Conservation (phyloP, 2,797 vertebrate genomes). For the Enteromius thamalakanensis region DNA sequence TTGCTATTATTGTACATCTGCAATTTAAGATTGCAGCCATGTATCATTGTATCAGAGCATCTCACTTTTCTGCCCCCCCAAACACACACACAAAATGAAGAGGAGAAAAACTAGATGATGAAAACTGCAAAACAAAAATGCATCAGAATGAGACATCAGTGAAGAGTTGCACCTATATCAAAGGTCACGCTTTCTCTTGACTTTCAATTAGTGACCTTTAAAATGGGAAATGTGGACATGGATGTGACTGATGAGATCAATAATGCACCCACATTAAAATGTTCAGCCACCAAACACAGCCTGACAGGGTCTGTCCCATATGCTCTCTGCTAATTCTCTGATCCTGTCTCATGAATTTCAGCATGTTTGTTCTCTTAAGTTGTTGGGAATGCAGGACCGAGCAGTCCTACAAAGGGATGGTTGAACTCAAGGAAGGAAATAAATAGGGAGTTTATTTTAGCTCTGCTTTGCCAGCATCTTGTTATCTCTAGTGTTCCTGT, state of each 20-base stretch:
- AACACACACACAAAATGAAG: conserved; percentile 41
- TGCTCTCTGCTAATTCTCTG: background rate
- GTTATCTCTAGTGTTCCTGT: conserved; percentile 18
- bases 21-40: conserved; percentile 70
- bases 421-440: conserved; percentile 12
- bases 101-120: conserved; percentile 1
- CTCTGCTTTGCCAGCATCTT: conserved; percentile 47
- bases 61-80: background rate
- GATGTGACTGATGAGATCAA: conserved; percentile 35
- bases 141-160: conserved; percentile 27
- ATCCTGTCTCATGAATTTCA: background rate
- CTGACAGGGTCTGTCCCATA: background rate
- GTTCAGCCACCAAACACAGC: conserved; percentile 14
- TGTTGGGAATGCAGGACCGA: conserved; percentile 13
- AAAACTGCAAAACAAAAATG: conserved; percentile 19
- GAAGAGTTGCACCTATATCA: conserved; percentile 10
- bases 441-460: conserved; percentile 29
- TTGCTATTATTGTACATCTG: conserved; percentile 43
- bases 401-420: background rate
- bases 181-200: conserved; percentile 52
- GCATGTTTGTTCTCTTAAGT: conserved; percentile 5
- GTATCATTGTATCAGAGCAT: conserved; percentile 70
- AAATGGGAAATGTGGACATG: conserved; percentile 19
- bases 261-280: conserved; percentile 31
- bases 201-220: conserved; percentile 59